Evolutionary conservation across 2,888 invertebrate genomes (phyloP), one percentile per base, ranked within the genome.

Genomic region (Ochropleura leucogaster): DNA sequence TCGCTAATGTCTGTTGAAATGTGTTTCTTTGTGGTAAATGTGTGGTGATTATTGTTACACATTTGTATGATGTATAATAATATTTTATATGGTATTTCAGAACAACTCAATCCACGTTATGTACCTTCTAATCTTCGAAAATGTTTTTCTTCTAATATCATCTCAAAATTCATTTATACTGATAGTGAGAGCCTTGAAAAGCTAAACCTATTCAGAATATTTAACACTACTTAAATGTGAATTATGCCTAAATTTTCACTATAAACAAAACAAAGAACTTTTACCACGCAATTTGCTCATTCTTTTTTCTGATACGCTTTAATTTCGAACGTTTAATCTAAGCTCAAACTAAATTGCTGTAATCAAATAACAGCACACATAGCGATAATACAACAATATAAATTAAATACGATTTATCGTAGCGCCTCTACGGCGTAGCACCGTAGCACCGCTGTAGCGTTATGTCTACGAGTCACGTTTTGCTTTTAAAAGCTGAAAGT

Each of bases 331-430:
- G 62, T 73, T 59, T 72, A 66, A 73, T 69, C 57, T 10, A 49
- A 73, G 74, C 63, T 70, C 74, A 69, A 78, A 53, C 51, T 75
- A 73, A 85, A 82, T 80, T 69, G 72, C 71, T 75, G 76, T 80
- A 74, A 82, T 82, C 74, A 79, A 82, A 79, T 77, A 79, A 79
- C 72, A 78, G 64, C 74, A 80, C 79, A 83, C 79, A 80, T 81
- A 84, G 80, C 87, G 72, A 71, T 81, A 74, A 74, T 75, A 69
- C 51, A 80, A 77, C 67, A 75, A 72, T 76, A 83, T 78, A 83
- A 85, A 82, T 87, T 85, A 83, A 85, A 89, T 84, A 89, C 90
- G 86, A 91, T 91, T 90, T 88, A 91, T 91, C 80, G 91, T 89
- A 89, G 89, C 80, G 77, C 84, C 77, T 86, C 89, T 90, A 92